Conservation (phyloP, 1,140 invertebrate species). For the Zaprionus taronus region DNA sequence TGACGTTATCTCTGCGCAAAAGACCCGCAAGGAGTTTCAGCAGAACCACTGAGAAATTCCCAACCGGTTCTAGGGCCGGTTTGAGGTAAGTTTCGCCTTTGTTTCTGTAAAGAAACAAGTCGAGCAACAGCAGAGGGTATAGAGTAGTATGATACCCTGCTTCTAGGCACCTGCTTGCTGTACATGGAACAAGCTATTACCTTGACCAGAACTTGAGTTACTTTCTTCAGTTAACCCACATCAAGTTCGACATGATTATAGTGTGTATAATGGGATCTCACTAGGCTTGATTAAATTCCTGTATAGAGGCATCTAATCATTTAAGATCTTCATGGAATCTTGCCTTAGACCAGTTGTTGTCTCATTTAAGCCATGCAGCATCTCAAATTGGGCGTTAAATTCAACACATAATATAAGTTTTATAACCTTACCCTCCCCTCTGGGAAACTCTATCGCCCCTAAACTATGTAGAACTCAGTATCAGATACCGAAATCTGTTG, state of each 20-base stretch:
- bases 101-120: slow-evolving; percentile 11
- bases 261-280: background rate
- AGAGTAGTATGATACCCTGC: background rate
- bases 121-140: background rate
- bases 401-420: slow-evolving; percentile 73
- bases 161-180: too few species aligned
- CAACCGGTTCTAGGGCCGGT: slow-evolving; percentile 43
- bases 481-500: slow-evolving; percentile 5
- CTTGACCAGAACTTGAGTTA: background rate
- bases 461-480: slow-evolving; percentile 9
- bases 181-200: background rate
- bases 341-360: slow-evolving; percentile 20
- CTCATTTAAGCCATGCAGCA: slow-evolving; percentile 32
- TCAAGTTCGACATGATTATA: background rate
- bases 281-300: background rate
- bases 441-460: slow-evolving; percentile 54
- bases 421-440: slow-evolving; percentile 34
- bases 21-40: background rate
- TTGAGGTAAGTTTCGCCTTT: slow-evolving; percentile 6
- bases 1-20: background rate
- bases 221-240: too few species aligned
- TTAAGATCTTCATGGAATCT: background rate
- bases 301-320: slow-evolving; percentile 8
- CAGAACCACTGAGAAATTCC: slow-evolving; percentile 13
- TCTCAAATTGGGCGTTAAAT: slow-evolving; percentile 66